A percentile compares a stretch with the other conserved stretches of the same genome.
Conservation (phyloP, 2,888 invertebrate species). For the Ditylenchus weischeri region DNA sequence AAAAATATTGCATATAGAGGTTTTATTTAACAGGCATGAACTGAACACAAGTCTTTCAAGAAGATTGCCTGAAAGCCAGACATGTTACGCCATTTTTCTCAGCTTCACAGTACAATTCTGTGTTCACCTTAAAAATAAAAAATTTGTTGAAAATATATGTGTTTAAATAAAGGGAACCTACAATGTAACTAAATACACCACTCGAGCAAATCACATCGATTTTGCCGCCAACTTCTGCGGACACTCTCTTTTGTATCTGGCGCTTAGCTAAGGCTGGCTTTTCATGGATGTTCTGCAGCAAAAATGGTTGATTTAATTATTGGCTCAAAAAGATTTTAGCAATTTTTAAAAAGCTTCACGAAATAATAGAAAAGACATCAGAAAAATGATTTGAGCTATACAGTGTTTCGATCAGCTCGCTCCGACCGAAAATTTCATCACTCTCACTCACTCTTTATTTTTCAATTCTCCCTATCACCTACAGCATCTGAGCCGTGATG, state of each 20-base stretch:
- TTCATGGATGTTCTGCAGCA: slow-evolving; percentile 49
- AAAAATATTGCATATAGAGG: too few species aligned
- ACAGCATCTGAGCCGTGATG: too few species aligned
- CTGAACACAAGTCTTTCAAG: not conserved
- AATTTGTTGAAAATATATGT: slow-evolving; percentile 15
- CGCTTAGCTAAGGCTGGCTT: slow-evolving; percentile 50
- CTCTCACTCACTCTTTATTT: too few species aligned
- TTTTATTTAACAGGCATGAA: too few species aligned
- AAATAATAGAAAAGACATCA: too few species aligned
- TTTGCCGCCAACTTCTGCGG: slow-evolving; percentile 44
- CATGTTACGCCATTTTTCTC: slow-evolving; percentile 50
- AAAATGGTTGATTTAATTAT: not conserved
- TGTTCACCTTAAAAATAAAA: slow-evolving; percentile 52
- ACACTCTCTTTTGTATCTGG: slow-evolving; percentile 44
- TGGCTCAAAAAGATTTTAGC: too few species aligned
- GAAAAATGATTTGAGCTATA: too few species aligned
- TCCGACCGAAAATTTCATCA: too few species aligned
- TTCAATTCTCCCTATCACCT: too few species aligned
- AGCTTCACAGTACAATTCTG: slow-evolving; percentile 38
- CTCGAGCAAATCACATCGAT: slow-evolving; percentile 54
- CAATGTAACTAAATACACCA: slow-evolving; percentile 54
- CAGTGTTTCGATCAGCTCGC: too few species aligned
- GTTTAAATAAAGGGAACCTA: slow-evolving; percentile 44
- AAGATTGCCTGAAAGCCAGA: slow-evolving; percentile 49
- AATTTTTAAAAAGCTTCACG: not conserved